Conservation (phyloP, 2,888 invertebrate species). For the Tipula lateralis region DNA sequence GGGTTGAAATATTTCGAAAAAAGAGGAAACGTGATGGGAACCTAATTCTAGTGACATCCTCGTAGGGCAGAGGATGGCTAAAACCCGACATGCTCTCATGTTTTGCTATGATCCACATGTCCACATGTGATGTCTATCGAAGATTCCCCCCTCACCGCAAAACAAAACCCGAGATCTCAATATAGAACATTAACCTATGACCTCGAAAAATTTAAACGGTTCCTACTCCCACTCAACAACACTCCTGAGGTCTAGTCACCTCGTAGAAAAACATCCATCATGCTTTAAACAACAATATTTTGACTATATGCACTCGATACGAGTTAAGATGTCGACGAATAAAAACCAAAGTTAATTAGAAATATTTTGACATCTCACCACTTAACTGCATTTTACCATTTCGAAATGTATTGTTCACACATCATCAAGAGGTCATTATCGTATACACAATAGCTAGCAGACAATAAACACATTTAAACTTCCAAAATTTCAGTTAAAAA, state of each 20-base stretch:
- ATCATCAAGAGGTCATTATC: slow-evolving; percentile 19
- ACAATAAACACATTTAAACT: neutral
- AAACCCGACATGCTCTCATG: too few species aligned
- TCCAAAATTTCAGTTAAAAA: neutral
- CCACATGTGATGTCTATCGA: too few species aligned
- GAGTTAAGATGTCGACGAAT: neutral
- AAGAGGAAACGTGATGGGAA: too few species aligned
- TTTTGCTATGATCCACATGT: too few species aligned
- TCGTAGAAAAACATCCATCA: neutral
- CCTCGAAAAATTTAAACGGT: neutral
- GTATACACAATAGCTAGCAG: neutral
- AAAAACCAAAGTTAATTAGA: neutral
- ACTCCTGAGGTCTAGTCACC: neutral
- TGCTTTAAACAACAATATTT: neutral
- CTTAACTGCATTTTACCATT: neutral
- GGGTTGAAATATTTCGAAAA: too few species aligned
- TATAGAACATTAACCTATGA: too few species aligned
- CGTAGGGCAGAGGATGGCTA: too few species aligned
- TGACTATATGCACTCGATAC: neutral
- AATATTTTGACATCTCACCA: neutral
- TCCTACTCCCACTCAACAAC: neutral
- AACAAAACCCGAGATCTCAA: too few species aligned
- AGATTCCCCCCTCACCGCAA: too few species aligned
- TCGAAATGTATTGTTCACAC: neutral
- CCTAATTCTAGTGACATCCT: too few species aligned